Conservation (phyloP, 2,797 vertebrate genomes). For the Furcifer pardalis region DNA sequence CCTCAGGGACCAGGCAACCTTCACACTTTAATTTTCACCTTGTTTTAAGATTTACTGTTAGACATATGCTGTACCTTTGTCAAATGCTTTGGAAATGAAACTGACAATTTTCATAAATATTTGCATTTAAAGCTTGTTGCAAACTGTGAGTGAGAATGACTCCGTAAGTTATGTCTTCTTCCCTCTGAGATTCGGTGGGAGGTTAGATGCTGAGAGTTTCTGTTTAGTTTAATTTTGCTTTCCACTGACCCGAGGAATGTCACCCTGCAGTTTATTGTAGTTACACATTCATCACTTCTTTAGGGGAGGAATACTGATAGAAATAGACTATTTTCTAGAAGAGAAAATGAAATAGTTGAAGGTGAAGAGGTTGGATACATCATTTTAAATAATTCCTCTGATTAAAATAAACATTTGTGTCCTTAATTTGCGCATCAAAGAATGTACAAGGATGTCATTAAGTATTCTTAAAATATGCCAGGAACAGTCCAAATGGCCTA, state of each 20-base stretch:
- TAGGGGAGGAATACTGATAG: too few relatives aligned
- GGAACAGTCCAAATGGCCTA: background rate
- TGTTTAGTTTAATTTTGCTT: background rate
- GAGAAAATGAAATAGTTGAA: background rate
- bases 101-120: background rate
- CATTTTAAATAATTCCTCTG: background rate
- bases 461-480: background rate
- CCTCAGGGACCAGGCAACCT: too few relatives aligned
- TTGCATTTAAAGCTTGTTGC: constrained; percentile 26
- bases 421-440: background rate
- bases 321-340: too few relatives aligned
- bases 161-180: background rate
- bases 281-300: too few relatives aligned
- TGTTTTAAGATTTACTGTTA: background rate
- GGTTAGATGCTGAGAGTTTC: background rate
- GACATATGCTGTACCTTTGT: background rate
- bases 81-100: background rate
- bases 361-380: background rate
- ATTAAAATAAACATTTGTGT: constrained; percentile 1
- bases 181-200: background rate
- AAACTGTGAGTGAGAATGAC: constrained; percentile 30
- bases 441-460: background rate
- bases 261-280: background rate
- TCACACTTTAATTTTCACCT: background rate
- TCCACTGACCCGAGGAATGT: background rate